Evolutionary conservation across 2,888 invertebrate species (phyloP).

Genomic region (Cotesia congregata): DNA sequence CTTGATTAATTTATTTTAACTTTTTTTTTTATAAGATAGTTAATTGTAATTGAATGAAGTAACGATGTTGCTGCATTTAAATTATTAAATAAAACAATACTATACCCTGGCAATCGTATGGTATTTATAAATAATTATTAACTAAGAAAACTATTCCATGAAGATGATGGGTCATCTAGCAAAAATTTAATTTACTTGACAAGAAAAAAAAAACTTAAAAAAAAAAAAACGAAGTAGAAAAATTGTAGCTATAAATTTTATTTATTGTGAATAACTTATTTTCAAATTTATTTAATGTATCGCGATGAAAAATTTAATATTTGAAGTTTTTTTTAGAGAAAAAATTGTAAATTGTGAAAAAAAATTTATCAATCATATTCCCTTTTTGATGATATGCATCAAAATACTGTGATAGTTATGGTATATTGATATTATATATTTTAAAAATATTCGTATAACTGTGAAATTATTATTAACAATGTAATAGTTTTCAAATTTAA

Average conservation of each 20-base stretch:
- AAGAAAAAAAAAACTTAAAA: background rate
- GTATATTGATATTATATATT: slow-evolving; percentile 52
- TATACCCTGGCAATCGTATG: slow-evolving; percentile 1
- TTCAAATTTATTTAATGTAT: background rate
- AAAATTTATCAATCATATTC: slow-evolving; percentile 45
- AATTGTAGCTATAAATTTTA: background rate
- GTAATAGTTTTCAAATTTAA: background rate
- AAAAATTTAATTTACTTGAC: slow-evolving; percentile 28
- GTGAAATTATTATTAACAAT: background rate
- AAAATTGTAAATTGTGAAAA: slow-evolving; percentile 16
- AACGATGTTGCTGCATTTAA: slow-evolving; percentile 1
- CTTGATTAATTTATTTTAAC: slow-evolving; percentile 63
- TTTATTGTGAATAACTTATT: background rate
- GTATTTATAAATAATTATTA: background rate
- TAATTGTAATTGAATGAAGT: slow-evolving; percentile 22
- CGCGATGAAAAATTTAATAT: background rate
- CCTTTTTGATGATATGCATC: slow-evolving; percentile 54
- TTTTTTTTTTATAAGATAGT: slow-evolving; percentile 37
- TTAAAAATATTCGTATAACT: slow-evolving; percentile 1
- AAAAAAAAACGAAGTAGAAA: slow-evolving; percentile 6
- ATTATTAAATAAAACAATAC: background rate
- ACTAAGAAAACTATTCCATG: slow-evolving; percentile 5
- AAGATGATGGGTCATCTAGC: background rate
- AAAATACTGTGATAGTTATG: slow-evolving; percentile 64
- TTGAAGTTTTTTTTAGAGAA: background rate